Base-by-base conservation (phyloP, 2,888 invertebrate genomes). In the Lasioglossum malachurum region DNA sequence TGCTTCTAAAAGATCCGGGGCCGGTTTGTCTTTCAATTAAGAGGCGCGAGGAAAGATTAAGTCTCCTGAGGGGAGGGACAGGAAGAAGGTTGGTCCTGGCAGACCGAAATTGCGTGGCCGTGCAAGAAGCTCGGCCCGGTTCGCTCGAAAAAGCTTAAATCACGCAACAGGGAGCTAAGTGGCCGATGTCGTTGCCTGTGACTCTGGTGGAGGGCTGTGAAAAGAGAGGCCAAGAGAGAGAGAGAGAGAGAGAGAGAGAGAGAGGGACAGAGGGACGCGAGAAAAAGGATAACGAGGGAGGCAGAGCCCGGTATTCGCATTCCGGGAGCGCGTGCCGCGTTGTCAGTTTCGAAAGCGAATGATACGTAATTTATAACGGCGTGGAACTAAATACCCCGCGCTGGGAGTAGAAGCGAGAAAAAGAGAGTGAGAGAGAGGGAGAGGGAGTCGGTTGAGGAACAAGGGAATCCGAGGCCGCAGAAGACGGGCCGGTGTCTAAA, bases 351-450 rank as follows among this genome's bases (percentile, higher is more conserved):
- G 92, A 91, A 91, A 91, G 93, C 91, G 94, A 94, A 94, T 94
- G 93, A 94, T 95, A 93, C 92, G 93, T 94, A 95, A 95, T 95
- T 95, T 94, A 95, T 94, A 94, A 94, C 92, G 91, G 87, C 89
- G 78, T 83, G 87, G 88, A 89, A 87, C 91, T 91, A 92, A 93
- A 93, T 91, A 91, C 87, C 87, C 84, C 23, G 53, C 85, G 84
- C 83, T 87, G 64, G 80, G 69, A 76, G 82, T 77, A 64, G 78
- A 78, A 46, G 82, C 67, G 75, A 35, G 19, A 35, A 19, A 35
- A 31, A 67, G 49, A 35, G 31, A 74, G 35, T 71, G 12, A 27
- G 41, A n/a, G 72, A 41, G 41, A 38, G 31, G 64, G 35, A 46
- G 49, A 41, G 38, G 49, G 41, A 16, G 73, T 35, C 8, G 57